These are phyloP conservation scores for Eumerus sabulonum DNA, from an alignment of 2,888 invertebrate genomes.

Conservation along the genomic window DNA sequence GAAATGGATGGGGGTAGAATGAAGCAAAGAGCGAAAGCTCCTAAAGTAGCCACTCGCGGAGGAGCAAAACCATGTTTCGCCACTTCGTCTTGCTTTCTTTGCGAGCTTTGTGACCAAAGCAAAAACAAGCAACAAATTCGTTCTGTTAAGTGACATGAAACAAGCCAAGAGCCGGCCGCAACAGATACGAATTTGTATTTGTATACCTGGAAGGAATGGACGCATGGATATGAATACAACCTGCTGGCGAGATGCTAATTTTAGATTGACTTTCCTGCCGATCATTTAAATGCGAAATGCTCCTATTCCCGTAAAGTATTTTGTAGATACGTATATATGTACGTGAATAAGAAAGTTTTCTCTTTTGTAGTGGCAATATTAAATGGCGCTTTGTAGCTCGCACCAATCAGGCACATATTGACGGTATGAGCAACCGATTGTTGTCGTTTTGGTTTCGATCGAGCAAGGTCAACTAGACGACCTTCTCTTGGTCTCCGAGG, in stretches of 20 bases:
- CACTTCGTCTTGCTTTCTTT: neutral
- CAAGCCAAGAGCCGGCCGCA: slow-evolving; percentile 7
- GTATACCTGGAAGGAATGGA: too few species aligned
- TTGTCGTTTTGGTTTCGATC: too few species aligned
- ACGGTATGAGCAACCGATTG: too few species aligned
- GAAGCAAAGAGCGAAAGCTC: slow-evolving; percentile 10
- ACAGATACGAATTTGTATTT: neutral
- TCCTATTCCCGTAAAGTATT: neutral
- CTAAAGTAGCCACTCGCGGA: neutral
- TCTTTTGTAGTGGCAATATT: neutral
- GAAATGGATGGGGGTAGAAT: neutral
- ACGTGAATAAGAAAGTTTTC: too few species aligned
- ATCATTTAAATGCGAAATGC: neutral
- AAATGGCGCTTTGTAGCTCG: neutral
- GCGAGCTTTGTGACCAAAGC: slow-evolving; percentile 7
- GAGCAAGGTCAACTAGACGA: too few species aligned
- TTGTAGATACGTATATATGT: too few species aligned
- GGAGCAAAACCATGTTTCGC: slow-evolving; percentile 16
- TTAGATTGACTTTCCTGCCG: neutral
- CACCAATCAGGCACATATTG: neutral
- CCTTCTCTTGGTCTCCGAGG: too few species aligned
- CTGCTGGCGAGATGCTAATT: neutral
- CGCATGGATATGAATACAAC: too few species aligned
- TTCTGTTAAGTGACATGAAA: slow-evolving; percentile 16
- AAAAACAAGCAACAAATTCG: slow-evolving; percentile 4